A percentile compares a stretch with the other conserved stretches of the same genome.
These are phyloP conservation scores for Eonycteris spelaea DNA, from an alignment of 2,113 vertebrate species.

Conservation along the genomic window DNA sequence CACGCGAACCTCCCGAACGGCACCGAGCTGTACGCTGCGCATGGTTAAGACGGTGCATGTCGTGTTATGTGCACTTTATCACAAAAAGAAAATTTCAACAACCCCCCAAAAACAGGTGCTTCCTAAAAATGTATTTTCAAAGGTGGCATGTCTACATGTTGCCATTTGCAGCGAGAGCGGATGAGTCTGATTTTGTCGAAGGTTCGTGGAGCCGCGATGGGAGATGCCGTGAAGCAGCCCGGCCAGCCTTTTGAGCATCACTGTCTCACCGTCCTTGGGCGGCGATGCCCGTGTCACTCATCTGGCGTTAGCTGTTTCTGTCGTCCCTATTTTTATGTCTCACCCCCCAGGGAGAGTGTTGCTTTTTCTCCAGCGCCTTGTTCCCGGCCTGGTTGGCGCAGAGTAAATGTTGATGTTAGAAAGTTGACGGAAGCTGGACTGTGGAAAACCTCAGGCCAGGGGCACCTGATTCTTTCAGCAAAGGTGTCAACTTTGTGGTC, in stretches of 20 bases:
- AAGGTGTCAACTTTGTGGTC: background rate
- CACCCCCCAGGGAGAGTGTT: background rate
- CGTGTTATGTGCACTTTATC: background rate
- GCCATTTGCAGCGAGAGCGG: background rate
- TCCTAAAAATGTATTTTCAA: background rate
- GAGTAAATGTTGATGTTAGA: background rate
- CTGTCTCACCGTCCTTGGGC: background rate
- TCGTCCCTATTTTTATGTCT: background rate
- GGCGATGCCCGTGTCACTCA: background rate
- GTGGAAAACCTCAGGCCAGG: background rate
- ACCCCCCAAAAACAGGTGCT: background rate
- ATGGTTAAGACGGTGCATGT: background rate
- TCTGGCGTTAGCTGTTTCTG: background rate
- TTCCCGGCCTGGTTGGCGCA: background rate
- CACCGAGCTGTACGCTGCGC: background rate
- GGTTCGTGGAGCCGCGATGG: fast-evolving
- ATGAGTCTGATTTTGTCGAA: background rate
- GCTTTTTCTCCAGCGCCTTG: background rate
- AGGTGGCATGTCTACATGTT: too few relatives aligned
- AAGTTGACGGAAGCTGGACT: background rate
- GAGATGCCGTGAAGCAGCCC: background rate
- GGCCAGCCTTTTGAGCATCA: background rate
- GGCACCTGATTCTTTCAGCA: background rate
- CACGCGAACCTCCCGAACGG: background rate
- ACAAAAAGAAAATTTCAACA: background rate